These are phyloP conservation scores for Myiozetetes cayanensis DNA, from an alignment of 2,113 vertebrate genomes.

Conservation along the genomic window DNA sequence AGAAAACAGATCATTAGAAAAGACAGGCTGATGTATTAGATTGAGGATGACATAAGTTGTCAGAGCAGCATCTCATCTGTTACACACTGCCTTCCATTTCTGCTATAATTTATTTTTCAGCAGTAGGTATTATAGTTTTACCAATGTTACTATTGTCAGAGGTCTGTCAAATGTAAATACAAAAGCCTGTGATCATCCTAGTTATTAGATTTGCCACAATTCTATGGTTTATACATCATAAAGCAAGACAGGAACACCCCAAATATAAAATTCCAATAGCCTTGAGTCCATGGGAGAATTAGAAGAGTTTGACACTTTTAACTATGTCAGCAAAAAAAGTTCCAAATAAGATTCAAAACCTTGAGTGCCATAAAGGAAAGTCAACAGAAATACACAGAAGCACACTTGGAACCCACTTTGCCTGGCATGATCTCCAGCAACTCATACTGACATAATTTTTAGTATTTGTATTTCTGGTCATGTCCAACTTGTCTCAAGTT, in stretches of 20 bases:
- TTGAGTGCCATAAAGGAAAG: not conserved
- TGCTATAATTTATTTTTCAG: not conserved
- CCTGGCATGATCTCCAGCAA: not conserved
- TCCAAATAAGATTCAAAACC: not conserved
- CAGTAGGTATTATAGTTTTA: not conserved
- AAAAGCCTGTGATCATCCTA: not conserved
- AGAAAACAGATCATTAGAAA: not conserved
- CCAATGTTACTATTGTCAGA: not conserved
- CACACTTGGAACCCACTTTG: not conserved
- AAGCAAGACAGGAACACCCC: not conserved
- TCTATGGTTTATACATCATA: not conserved
- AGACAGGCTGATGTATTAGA: not conserved
- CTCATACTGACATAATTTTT: not conserved
- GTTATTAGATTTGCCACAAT: not conserved
- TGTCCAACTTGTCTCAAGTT: not conserved
- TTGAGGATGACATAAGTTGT: not conserved
- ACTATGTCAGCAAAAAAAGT: not conserved
- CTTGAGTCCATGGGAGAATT: not conserved
- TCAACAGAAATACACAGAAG: not conserved
- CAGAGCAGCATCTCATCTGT: not conserved
- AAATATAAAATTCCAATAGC: not conserved
- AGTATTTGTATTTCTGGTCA: not conserved
- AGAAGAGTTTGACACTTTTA: not conserved
- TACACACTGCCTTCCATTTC: not conserved
- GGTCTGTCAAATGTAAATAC: not conserved